Evolutionary conservation across 2,888 invertebrate genomes (phyloP).

Genomic region (Phyllotreta striolata): DNA sequence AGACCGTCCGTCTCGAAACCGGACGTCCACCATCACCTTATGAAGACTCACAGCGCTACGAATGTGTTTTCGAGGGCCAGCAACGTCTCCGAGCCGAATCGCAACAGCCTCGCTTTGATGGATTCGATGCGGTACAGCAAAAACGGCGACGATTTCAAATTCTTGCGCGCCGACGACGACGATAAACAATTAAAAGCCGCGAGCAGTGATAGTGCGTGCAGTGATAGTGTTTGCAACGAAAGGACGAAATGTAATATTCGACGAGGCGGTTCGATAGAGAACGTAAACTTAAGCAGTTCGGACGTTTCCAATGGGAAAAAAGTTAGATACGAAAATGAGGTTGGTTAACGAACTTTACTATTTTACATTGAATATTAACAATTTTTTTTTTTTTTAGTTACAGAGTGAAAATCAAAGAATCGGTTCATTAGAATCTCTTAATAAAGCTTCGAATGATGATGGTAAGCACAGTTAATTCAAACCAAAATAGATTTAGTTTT

Average conservation of each 20-base stretch:
- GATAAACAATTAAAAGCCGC: constrained; percentile 34
- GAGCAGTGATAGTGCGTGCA: constrained; percentile 35
- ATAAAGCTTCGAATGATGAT: constrained; percentile 56
- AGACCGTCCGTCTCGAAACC: constrained; percentile 42
- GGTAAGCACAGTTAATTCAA: constrained; percentile 48
- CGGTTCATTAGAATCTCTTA: constrained; percentile 58
- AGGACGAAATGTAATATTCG: constrained; percentile 46
- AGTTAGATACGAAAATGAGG: constrained; percentile 59
- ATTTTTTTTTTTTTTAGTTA: constrained; percentile 45
- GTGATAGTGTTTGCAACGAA: constrained; percentile 35
- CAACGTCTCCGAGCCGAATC: constrained; percentile 38
- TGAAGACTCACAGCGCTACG: constrained; percentile 60
- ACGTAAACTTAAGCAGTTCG: constrained; percentile 52
- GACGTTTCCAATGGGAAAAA: constrained; percentile 57
- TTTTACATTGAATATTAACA: not conserved
- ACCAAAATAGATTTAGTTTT: not conserved
- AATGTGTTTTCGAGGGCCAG: constrained; percentile 55
- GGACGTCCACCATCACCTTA: constrained; percentile 51
- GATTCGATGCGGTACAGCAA: constrained; percentile 52
- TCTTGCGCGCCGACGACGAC: constrained; percentile 16
- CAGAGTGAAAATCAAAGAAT: constrained; percentile 55
- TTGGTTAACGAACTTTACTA: constrained; percentile 40
- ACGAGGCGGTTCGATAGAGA: constrained; percentile 58
- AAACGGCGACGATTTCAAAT: constrained; percentile 39
- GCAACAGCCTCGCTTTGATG: constrained; percentile 53